Base-by-base conservation (phyloP, 2,113 vertebrate species). In the Meles meles region DNA sequence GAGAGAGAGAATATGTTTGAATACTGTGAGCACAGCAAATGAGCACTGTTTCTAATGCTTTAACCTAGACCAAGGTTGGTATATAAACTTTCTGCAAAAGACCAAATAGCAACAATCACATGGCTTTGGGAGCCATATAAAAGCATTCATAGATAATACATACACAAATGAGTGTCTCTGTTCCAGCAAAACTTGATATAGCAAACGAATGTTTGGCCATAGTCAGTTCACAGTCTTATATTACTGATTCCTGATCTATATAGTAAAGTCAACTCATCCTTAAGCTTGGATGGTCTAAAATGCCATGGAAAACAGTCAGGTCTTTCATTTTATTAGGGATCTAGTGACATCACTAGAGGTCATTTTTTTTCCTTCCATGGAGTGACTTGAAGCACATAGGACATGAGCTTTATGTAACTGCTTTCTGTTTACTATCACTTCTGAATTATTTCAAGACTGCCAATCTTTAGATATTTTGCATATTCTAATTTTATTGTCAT, bases 391-490 rank as follows among this genome's bases (percentile, higher is more conserved):
- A 82, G 4, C 20, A 86, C 76, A 37, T 27, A 76, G 55, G 34
- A 11, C 23, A 34, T 92, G 93, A 97, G 69, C 65, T 92, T 4
- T 61, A 59, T n/a, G 37, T 71, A 93, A 67, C 9, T 87, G 27
- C 72, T 96, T 94, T 97, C 47, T 74, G 31, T 67, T 85, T 79
- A 2, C 4, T 61, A 67, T 20, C 21, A 95, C 91, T 83, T 82
- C 29, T 72, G 25, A 85, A 72, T 63, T 27, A 93, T 74, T 90
- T 57, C 72, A 55, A 10, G 61, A 94, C 65, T 5, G 42, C 20
- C 71, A 90, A 15, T 97, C n/a, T 27, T 95, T 95, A 29, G 7
- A 23, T 8, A 72, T 86, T 85, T 47, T 63, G 8, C 23, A 80
- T 79, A 44, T 55, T 80, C 21, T 23, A 31, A 82, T 23, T 89